These are phyloP conservation scores for Reinhardtius hippoglossoides DNA, from an alignment of 2,113 vertebrate genomes.

Conservation along the genomic window DNA sequence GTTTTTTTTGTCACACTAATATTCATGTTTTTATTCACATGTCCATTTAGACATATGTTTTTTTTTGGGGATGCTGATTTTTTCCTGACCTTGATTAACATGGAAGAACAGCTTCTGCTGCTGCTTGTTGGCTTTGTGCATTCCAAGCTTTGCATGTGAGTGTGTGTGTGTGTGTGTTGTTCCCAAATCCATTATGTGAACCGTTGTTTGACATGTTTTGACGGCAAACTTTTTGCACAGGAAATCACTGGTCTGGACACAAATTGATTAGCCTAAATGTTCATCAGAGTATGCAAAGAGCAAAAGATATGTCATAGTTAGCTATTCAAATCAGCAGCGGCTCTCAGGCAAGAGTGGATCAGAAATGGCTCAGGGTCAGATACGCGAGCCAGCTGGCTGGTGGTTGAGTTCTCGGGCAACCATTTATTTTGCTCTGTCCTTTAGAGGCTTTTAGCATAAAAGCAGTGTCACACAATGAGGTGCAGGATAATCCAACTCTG, in stretches of 20 bases:
- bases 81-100: neutral
- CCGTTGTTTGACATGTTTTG: slow-evolving; percentile 45
- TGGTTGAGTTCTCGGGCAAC: slow-evolving; percentile 56
- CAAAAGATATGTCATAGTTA: slow-evolving; percentile 53
- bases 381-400: slow-evolving; percentile 60
- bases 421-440: slow-evolving; percentile 57
- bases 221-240: slow-evolving; percentile 52
- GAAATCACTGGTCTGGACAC: slow-evolving; percentile 60
- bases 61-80: too few relatives aligned
- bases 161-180: neutral
- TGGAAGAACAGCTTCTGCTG: neutral
- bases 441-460: slow-evolving; percentile 67
- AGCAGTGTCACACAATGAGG: slow-evolving; percentile 60
- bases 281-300: slow-evolving; percentile 57
- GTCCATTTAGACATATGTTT: too few relatives aligned
- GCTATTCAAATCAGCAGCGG: slow-evolving; percentile 31
- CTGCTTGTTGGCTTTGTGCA: neutral
- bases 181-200: slow-evolving; percentile 33
- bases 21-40: too few relatives aligned
- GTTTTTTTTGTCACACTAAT: too few relatives aligned
- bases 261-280: slow-evolving; percentile 72
- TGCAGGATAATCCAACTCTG: slow-evolving; percentile 40
- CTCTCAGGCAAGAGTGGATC: slow-evolving; percentile 41
- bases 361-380: slow-evolving; percentile 61
- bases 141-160: neutral